Evolutionary conservation across 2,113 vertebrate genomes (phyloP).

Genomic region (Crotalus horridus): DNA sequence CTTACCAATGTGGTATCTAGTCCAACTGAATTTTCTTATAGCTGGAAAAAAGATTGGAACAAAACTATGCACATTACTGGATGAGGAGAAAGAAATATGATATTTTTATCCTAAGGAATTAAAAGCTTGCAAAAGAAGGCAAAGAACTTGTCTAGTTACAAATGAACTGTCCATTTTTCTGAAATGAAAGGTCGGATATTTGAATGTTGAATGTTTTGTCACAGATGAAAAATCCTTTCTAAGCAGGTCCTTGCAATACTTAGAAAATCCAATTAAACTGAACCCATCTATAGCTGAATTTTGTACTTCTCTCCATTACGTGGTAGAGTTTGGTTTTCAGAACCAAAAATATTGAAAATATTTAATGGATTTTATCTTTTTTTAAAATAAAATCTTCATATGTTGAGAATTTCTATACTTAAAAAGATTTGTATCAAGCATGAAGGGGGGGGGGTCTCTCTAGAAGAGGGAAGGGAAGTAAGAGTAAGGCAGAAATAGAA

Average conservation of each 20-base stretch:
- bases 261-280: background rate
- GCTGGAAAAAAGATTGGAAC: background rate
- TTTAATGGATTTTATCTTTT: background rate
- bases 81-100: background rate
- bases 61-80: background rate
- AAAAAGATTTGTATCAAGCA: background rate
- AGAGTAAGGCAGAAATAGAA: background rate
- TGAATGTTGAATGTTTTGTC: background rate
- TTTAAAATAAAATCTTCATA: background rate
- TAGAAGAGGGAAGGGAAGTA: background rate
- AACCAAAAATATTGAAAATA: background rate
- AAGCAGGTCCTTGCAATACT: background rate
- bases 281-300: background rate
- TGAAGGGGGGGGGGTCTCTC: background rate
- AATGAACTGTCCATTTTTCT: background rate
- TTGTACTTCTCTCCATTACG: background rate
- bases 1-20: background rate
- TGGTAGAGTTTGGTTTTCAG: background rate
- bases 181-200: background rate
- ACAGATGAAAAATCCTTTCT: background rate
- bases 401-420: background rate
- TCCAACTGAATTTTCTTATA: background rate
- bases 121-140: background rate
- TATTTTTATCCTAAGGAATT: background rate
- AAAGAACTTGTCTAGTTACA: background rate